Conservation (phyloP, 1,140 invertebrate genomes). For the Pseudomyrmex flavicornis region DNA sequence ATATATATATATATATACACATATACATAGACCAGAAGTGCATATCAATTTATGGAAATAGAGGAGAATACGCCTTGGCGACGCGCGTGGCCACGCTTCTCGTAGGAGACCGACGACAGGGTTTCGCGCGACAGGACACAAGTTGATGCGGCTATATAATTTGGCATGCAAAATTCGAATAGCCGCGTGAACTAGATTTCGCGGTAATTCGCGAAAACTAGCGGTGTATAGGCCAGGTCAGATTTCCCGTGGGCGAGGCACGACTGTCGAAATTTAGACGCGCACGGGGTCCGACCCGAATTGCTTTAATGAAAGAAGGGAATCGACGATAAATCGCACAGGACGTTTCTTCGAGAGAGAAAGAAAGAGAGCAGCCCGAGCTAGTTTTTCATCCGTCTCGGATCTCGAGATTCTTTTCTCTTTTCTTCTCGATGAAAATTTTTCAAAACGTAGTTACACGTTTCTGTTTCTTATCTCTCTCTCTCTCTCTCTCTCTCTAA, state of each 20-base stretch:
- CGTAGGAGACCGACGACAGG: background rate
- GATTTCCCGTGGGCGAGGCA: slow-evolving; percentile 5
- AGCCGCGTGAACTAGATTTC: slow-evolving; percentile 45
- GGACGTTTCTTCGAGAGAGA: background rate
- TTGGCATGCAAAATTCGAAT: slow-evolving; percentile 57
- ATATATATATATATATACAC: no score
- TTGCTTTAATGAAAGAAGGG: slow-evolving; percentile 34
- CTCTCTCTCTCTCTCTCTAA: background rate
- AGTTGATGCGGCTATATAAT: slow-evolving; percentile 49
- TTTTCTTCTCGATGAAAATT: background rate
- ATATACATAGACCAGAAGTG: slow-evolving; percentile 48
- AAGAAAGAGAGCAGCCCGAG: background rate
- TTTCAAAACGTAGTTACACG: background rate
- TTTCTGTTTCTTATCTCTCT: no score
- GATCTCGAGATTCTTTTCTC: background rate
- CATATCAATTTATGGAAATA: slow-evolving; percentile 74
- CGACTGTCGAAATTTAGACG: slow-evolving; percentile 32
- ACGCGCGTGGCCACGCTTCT: slow-evolving; percentile 43
- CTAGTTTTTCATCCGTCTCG: background rate
- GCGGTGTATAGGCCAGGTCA: slow-evolving; percentile 11
- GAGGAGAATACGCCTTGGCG: slow-evolving; percentile 54
- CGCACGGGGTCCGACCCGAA: background rate
- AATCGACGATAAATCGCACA: background rate
- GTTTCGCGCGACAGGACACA: slow-evolving; percentile 38
- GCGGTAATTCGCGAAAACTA: slow-evolving; percentile 49